A percentile compares a stretch with the other conserved stretches of the same genome.
Conservation (phyloP, 2,888 invertebrate species). For the Syrista parreyssii region DNA sequence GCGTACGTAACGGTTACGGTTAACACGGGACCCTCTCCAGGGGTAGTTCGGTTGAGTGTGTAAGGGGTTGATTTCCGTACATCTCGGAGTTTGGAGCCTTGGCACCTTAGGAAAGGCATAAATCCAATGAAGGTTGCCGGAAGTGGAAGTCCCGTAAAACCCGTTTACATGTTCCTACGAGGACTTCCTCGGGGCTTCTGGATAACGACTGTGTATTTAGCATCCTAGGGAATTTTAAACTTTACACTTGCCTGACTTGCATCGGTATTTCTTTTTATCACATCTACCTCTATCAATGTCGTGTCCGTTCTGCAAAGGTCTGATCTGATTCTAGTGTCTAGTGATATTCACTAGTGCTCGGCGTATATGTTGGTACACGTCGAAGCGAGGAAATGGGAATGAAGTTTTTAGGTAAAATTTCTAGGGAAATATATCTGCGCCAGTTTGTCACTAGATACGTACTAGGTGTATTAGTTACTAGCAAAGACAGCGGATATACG, state of each 20-base stretch:
- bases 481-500: background rate
- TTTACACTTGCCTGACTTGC: no score
- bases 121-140: background rate
- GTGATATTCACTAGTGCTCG: no score
- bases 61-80: background rate
- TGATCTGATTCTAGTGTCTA: no score
- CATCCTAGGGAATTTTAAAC: background rate
- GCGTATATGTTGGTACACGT: background rate
- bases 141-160: no score
- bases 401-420: no score
- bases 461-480: background rate
- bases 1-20: background rate
- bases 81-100: background rate
- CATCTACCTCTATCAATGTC: background rate
- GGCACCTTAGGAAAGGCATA: constrained; percentile 1
- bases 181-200: background rate
- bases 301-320: background rate
- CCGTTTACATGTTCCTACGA: background rate
- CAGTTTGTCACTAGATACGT: background rate
- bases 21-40: background rate
- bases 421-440: background rate
- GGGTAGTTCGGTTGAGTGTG: background rate
- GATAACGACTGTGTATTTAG: no score
- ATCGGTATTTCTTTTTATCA: background rate
- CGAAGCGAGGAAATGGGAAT: background rate